Evolutionary conservation across 1,140 invertebrate species (phyloP).

Genomic region (Saccostrea cuccullata): DNA sequence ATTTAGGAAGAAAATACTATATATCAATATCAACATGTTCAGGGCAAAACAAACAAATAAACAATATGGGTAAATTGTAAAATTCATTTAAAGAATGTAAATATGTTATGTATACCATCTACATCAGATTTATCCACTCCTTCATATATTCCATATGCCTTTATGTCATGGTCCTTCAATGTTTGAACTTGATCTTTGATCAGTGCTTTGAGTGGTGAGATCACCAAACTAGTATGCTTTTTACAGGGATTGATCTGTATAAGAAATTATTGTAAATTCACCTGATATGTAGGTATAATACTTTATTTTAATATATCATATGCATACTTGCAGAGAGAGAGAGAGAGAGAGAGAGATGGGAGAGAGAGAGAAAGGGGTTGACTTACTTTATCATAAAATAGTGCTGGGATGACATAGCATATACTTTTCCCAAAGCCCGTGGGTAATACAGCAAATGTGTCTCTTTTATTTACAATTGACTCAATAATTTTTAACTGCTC

Average conservation of each 20-base stretch:
- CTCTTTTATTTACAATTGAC: not conserved
- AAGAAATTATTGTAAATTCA: conserved; percentile 6
- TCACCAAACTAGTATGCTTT: conserved; percentile 36
- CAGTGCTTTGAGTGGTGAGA: conserved; percentile 33
- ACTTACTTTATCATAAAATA: not conserved
- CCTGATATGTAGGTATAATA: not conserved
- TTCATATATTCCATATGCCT: conserved; percentile 14
- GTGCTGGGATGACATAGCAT: not conserved
- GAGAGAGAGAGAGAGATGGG: too few species aligned
- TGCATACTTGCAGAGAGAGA: not conserved
- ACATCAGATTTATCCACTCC: conserved; percentile 4
- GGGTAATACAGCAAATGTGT: not conserved
- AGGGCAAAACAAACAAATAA: too few species aligned
- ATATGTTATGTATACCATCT: conserved; percentile 10
- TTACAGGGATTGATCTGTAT: not conserved
- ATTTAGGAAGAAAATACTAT: too few species aligned
- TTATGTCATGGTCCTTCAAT: not conserved
- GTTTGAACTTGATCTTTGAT: conserved; percentile 13
- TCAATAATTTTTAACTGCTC: conserved; percentile 1
- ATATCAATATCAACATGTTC: too few species aligned
- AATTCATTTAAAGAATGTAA: not conserved
- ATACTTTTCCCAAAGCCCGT: not conserved
- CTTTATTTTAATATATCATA: not conserved
- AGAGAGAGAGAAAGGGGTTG: not conserved
- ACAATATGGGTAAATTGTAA: not conserved